These are phyloP conservation scores for Zaprionus vittiger DNA, from an alignment of 1,140 invertebrate genomes.

Conservation along the genomic window DNA sequence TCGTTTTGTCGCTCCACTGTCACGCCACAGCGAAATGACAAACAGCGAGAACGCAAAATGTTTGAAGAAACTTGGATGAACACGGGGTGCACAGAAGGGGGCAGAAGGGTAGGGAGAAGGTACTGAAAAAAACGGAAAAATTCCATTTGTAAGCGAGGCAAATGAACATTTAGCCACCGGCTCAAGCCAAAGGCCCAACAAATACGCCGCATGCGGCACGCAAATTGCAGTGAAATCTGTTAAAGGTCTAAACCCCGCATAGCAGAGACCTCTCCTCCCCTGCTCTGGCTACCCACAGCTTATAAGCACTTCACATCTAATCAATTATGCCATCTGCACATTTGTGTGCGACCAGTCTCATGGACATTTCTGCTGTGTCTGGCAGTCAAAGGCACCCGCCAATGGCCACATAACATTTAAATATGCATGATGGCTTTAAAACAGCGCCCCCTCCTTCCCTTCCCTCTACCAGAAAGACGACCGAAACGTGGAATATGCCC, in stretches of 20 bases:
- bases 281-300: conserved; percentile 27
- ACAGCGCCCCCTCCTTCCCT: not conserved
- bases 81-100: conserved; percentile 27
- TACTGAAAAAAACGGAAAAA: conserved; percentile 22
- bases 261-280: not conserved
- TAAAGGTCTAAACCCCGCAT: not conserved
- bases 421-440: conserved; percentile 76
- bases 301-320: conserved; percentile 80
- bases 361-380: conserved; percentile 35
- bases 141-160: conserved; percentile 47
- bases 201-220: not conserved
- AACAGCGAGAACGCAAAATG: conserved; percentile 62
- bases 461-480: not conserved
- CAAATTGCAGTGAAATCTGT: conserved; percentile 40
- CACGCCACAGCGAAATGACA: conserved; percentile 72
- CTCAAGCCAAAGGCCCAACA: conserved; percentile 14
- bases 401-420: conserved; percentile 80
- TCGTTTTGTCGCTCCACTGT: conserved; percentile 55
- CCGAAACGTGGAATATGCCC: conserved; percentile 31
- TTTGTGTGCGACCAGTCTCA: conserved; percentile 41
- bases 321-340: conserved; percentile 79
- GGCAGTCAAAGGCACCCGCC: conserved; percentile 22
- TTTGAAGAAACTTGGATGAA: not conserved
- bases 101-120: conserved; percentile 19
- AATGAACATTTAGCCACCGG: conserved; percentile 43